Evolutionary conservation across 2,113 vertebrate genomes (phyloP).

Genomic region (Coptodon bakossiorum): DNA sequence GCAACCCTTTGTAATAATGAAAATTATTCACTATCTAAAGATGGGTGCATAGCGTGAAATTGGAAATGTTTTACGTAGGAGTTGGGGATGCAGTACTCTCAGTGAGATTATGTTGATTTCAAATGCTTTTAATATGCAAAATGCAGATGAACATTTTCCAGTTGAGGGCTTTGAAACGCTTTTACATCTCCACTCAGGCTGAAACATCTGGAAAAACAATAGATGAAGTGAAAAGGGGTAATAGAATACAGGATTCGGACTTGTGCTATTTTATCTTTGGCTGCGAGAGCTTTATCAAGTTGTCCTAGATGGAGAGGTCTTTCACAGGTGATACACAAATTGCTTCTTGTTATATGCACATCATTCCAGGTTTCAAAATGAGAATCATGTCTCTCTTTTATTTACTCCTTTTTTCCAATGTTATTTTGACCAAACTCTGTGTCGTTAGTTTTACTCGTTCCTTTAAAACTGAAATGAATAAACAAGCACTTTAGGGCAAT

Average conservation of each 20-base stretch:
- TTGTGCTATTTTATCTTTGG: not conserved
- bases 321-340: not conserved
- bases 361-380: not conserved
- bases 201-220: constrained; percentile 39
- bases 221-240: not conserved
- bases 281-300: not conserved
- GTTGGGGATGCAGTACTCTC: constrained; percentile 22
- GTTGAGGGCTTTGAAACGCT: constrained; percentile 45
- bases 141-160: constrained; percentile 51
- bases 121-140: constrained; percentile 57
- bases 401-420: not conserved
- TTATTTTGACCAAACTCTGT: not conserved
- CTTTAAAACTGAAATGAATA: not conserved
- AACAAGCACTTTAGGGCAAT: not conserved
- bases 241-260: not conserved
- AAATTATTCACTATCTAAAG: constrained; percentile 59
- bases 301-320: not conserved
- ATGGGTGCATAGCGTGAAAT: constrained; percentile 60
- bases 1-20: constrained; percentile 41
- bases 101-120: constrained; percentile 49
- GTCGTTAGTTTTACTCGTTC: not conserved
- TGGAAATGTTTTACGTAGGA: constrained; percentile 59
- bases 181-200: constrained; percentile 35
- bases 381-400: not conserved
- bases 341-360: not conserved